phyloP scores from a whole-genome alignment of 2,113 vertebrate species.

The Oncorhynchus gorbuscha region DNA sequence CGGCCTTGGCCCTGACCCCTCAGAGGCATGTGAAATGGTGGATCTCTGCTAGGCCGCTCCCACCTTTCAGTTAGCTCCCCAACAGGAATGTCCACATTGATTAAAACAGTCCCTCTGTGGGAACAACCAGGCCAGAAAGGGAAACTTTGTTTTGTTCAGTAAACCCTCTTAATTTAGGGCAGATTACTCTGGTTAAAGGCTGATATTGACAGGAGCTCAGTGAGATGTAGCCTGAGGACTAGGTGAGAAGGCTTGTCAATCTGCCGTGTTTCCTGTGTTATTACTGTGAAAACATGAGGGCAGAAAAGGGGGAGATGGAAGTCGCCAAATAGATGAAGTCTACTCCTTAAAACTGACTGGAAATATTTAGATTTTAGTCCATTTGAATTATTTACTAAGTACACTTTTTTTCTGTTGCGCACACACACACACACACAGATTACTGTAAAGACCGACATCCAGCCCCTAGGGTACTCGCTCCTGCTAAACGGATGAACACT shows the following conservation, averaged over 20 bases:
- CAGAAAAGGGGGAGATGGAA: conserved; percentile 12
- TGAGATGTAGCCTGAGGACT: conserved; percentile 8
- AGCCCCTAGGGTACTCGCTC: background rate
- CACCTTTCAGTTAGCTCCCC: conserved; percentile 13
- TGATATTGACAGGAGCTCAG: conserved; percentile 20
- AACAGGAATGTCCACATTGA: conserved; percentile 23
- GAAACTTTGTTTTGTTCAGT: conserved; percentile 24
- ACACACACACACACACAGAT: too few species aligned
- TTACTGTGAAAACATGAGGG: background rate
- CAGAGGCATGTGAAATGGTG: background rate
- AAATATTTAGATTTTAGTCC: background rate
- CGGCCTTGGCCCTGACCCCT: conserved; percentile 25
- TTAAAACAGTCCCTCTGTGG: conserved; percentile 5
- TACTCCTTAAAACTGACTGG: background rate
- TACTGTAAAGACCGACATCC: background rate
- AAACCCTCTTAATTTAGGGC: conserved; percentile 26
- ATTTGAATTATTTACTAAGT: background rate
- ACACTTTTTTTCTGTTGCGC: background rate
- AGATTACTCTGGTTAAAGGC: conserved; percentile 28
- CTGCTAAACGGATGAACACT: background rate
- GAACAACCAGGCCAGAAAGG: conserved; percentile 12
- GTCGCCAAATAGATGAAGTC: background rate
- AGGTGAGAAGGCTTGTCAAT: conserved; percentile 9
- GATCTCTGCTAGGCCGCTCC: conserved; percentile 12
- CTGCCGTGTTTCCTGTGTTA: background rate